Evolutionary conservation across 2,113 vertebrate species (phyloP), one percentile per base, ranked within the genome.

Genomic region (Lamprologus tigripictilis): DNA sequence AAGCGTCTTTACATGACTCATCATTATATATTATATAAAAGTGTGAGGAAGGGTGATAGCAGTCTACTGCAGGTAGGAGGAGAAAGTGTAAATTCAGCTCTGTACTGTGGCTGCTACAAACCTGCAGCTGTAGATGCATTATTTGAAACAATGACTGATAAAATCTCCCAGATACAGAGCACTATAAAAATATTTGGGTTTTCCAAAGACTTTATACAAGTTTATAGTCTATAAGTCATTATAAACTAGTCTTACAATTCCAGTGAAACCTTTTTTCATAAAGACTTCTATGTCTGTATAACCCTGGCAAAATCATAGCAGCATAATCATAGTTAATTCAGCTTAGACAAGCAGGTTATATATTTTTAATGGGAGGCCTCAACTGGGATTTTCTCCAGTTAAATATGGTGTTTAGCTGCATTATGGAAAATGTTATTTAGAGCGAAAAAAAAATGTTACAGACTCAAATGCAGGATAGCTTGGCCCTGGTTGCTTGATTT

Each of bases 1-100:
- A 73, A 73, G 81, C 47, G 1, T 84, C 71, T 90, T 92, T 83
- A 83, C 71, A 78, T 95, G 95, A 96, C 88, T 96, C 95, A 96
- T 90, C 87, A 17, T 78, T 37, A 21, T 40, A 80, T 71, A 89
- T 95, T 95, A 95, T 93, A 92, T 95, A 95, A 95, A 90, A 84
- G 91, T 63, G 81, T 54, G 84, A 87, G 58, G 87, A 88, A 82
- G 81, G 87, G 91, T 94, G 89, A 86, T 40, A 88, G 61, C 86
- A 84, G 86, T 92, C 78, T 61, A 89, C 28, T 58, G 82, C 86
- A 92, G 84, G 90, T 94, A 90, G 92, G 92, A 91, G 89, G 91
- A 89, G 68, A 84, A 88, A 55, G 80, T 87, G 82, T 87, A 85
- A 85, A 90, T 87, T 88, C 81, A 88, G 81, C 86, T 85, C 51